These are phyloP conservation scores for Elegia similella DNA, from an alignment of 2,888 invertebrate genomes.

Conservation along the genomic window DNA sequence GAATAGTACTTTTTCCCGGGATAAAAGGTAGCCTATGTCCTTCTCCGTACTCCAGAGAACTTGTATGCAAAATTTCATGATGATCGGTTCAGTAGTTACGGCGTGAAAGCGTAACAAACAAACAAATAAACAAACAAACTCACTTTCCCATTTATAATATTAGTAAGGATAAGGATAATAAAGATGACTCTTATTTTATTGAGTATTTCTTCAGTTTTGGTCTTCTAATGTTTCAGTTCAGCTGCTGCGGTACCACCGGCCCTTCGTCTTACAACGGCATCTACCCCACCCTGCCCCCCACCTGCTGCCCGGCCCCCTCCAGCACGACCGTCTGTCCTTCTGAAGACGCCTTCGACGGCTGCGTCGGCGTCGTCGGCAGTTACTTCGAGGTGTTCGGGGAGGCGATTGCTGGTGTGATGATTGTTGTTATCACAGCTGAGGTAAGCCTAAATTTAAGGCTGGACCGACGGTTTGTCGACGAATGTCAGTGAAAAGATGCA, in stretches of 20 bases:
- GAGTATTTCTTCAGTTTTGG: not conserved
- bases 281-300: conserved; percentile 33
- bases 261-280: conserved; percentile 36
- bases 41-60: too few relatives aligned
- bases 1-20: too few relatives aligned
- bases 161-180: too few relatives aligned
- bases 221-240: conserved; percentile 41
- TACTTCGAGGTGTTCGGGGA: conserved; percentile 50
- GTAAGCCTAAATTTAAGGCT: conserved; percentile 30
- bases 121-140: too few relatives aligned
- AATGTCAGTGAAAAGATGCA: too few relatives aligned
- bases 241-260: conserved; percentile 58
- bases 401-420: conserved; percentile 40
- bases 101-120: too few relatives aligned
- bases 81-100: too few relatives aligned
- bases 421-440: conserved; percentile 49
- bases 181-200: too few relatives aligned
- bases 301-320: conserved; percentile 43
- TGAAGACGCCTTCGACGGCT: conserved; percentile 41
- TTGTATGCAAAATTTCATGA: too few relatives aligned
- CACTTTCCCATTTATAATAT: too few relatives aligned
- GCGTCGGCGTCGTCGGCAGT: conserved; percentile 33
- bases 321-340: conserved; percentile 28
- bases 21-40: too few relatives aligned
- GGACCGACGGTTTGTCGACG: too few relatives aligned